Base-by-base conservation (phyloP, 2,888 invertebrate genomes). In the Drosophila picticornis region DNA sequence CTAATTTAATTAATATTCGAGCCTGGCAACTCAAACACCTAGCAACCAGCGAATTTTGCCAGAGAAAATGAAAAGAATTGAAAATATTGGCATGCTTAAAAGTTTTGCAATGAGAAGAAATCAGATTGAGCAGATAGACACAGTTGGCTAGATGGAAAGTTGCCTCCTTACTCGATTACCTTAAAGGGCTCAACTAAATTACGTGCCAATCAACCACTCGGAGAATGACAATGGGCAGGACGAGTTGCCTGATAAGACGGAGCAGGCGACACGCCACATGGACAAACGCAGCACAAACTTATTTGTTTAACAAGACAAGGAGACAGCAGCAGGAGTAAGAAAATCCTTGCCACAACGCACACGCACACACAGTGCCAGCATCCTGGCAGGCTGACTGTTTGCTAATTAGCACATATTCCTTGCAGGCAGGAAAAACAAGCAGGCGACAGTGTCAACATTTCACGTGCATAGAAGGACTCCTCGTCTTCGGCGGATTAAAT, bases 171-270 rank as follows among this genome's bases (percentile, higher is more conserved):
- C 53, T 61, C 53, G 57, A 50, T 55, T 32, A 38, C 36, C 57
- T 43, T n/a, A 31, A 60, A 66, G 50, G 69, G 71, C 73, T 80
- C 68, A 70, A 77, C 66, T 80, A 89, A 87, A 87, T 87, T 90
- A 87, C 89, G 89, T 87, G 87, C 89, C 90, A 87, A 87, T 87
- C 87, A 87, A 87, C 58, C 90, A 89, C 88, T 89, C 80, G 90
- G 74, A 75, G 80, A 74, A 75, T 78, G 83, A 81, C 90, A 87
- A 90, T 87, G 71, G 82, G 78, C 70, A 78, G 72, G 40, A 74
- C 65, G 76, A 73, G 73, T 40, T 68, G 67, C 43, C 79, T 74
- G 90, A 86, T 86, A 86, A 86, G 88, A 75, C 77, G 69, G 72
- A 77, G 60, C 69, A 53, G 72, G 64, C 72, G 74, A 80, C 83